Percentiles rank a stretch among this genome's conserved stretches.
phyloP scores from a whole-genome alignment of 2,113 vertebrate species.

The Phalacrocorax carbo region DNA sequence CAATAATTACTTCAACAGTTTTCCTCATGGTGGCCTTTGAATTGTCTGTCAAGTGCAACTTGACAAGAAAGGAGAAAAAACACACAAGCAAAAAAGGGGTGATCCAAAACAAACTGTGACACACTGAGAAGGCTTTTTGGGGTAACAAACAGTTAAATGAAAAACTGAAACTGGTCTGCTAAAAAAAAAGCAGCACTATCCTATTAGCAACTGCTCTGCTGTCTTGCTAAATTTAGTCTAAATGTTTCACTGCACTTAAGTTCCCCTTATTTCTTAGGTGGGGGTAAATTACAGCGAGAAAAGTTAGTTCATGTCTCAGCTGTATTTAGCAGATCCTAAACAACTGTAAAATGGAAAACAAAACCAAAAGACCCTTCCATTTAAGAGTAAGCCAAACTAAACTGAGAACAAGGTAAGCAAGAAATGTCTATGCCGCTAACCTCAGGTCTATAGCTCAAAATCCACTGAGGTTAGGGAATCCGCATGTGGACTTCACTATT shows the following conservation, averaged over 20 bases:
- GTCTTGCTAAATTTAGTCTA: background rate
- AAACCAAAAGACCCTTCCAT: background rate
- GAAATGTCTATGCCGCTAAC: accelerated
- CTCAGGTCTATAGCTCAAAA: background rate
- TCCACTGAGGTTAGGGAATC: background rate
- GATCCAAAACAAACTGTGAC: background rate
- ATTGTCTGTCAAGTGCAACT: background rate
- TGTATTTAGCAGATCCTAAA: background rate
- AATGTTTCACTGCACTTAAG: background rate
- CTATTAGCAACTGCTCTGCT: background rate
- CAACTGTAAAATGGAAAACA: background rate
- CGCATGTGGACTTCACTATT: background rate
- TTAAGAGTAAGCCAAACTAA: background rate
- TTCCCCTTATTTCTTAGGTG: background rate
- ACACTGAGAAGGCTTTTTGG: background rate
- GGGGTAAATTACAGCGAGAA: background rate
- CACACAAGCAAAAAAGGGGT: background rate
- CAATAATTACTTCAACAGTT: constrained; percentile 12
- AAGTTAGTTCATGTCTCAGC: background rate
- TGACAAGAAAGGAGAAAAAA: background rate
- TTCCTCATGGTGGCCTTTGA: background rate
- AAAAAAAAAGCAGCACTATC: background rate
- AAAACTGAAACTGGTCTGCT: background rate
- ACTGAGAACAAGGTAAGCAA: background rate
- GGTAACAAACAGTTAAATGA: background rate